Evolutionary conservation across 2,113 vertebrate genomes (phyloP).

Genomic region (Ranitomeya imitator): DNA sequence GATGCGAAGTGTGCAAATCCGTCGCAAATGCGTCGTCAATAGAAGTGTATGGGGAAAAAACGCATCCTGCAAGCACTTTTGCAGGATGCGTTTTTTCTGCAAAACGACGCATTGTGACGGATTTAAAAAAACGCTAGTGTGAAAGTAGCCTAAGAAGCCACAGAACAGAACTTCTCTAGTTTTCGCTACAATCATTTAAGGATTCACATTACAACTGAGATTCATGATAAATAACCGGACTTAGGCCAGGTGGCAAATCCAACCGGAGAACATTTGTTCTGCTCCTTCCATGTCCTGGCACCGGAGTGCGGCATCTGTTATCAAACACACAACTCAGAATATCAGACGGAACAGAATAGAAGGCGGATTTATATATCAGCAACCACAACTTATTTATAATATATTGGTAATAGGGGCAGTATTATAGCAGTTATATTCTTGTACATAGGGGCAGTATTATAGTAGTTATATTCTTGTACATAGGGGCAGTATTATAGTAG

Average conservation of each 20-base stretch:
- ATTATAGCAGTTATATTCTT: constrained; percentile 5
- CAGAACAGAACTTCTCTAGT: neutral
- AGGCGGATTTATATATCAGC: neutral
- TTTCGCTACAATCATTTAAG: neutral
- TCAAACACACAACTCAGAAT: neutral
- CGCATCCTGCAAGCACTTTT: too few species aligned
- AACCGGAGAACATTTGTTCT: constrained; percentile 19
- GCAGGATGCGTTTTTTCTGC: too few species aligned
- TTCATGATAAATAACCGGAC: constrained; percentile 14
- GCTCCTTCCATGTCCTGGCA: neutral
- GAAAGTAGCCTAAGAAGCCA: too few species aligned
- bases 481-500: neutral
- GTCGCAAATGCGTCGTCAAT: too few species aligned
- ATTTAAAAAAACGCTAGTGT: too few species aligned
- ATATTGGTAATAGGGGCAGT: neutral
- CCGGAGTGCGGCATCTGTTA: neutral
- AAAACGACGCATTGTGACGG: too few species aligned
- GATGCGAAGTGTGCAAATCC: too few species aligned
- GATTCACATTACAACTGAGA: constrained; percentile 9
- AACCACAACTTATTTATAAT: neutral
- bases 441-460: neutral
- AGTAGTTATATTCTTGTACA: neutral
- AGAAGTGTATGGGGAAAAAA: too few species aligned
- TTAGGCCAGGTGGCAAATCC: neutral
- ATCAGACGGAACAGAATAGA: neutral